Evolutionary conservation across 2,113 vertebrate species (phyloP).

Genomic region (Coreoperca whiteheadi): DNA sequence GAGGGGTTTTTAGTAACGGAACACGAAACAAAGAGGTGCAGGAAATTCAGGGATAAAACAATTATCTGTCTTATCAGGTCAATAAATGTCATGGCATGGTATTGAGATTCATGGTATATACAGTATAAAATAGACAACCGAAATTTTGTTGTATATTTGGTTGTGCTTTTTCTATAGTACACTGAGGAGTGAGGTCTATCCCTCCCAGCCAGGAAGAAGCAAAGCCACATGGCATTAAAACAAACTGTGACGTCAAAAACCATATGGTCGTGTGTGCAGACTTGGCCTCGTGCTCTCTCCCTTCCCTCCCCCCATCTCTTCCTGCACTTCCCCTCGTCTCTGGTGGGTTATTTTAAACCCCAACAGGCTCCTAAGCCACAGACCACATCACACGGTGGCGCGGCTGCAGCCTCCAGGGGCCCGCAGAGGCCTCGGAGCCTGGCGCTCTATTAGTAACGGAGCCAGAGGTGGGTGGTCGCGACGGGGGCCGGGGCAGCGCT

Average conservation of each 20-base stretch:
- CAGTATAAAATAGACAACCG: neutral
- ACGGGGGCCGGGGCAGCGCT: conserved; percentile 51
- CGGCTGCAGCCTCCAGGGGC: conserved; percentile 70
- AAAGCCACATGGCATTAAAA: conserved; percentile 69
- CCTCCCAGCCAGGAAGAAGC: conserved; percentile 31
- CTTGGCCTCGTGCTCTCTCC: conserved; percentile 56
- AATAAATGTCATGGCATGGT: neutral
- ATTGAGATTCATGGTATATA: neutral
- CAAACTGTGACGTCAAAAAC: conserved; percentile 72
- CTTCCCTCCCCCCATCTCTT: conserved; percentile 56
- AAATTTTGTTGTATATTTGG: conserved; percentile 6
- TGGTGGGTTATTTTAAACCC: conserved; percentile 82
- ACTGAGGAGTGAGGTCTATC: conserved; percentile 18
- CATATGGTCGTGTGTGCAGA: conserved; percentile 76
- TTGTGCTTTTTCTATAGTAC: conserved; percentile 12
- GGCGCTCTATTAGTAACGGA: conserved; percentile 74
- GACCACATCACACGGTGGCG: conserved; percentile 80
- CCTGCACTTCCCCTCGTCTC: conserved; percentile 75
- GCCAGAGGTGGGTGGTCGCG: conserved; percentile 83
- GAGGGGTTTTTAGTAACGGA: conserved; percentile 3
- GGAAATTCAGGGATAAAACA: neutral
- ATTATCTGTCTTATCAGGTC: neutral
- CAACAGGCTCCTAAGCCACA: conserved; percentile 73
- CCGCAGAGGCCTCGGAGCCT: conserved; percentile 67
- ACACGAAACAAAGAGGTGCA: neutral